phyloP scores from a whole-genome alignment of 2,113 vertebrate genomes.

The Machaerirhynchus nigripectus region DNA sequence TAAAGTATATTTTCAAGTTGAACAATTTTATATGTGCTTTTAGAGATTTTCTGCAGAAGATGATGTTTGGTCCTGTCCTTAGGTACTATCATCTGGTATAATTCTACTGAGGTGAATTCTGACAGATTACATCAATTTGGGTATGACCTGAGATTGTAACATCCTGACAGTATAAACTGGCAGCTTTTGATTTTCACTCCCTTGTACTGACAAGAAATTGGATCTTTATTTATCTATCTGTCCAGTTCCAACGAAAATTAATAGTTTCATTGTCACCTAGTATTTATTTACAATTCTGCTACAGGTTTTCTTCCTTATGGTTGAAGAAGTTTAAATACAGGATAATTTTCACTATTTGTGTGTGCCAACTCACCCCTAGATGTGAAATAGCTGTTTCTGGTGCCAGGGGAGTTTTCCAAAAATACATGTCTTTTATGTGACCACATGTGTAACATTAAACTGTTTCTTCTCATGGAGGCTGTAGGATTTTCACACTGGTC shows the following conservation, averaged over 20 bases:
- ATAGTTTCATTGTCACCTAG: neutral
- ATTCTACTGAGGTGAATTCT: neutral
- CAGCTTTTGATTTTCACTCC: neutral
- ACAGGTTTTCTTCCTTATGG: neutral
- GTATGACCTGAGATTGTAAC: neutral
- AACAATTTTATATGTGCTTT: neutral
- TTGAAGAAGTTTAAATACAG: neutral
- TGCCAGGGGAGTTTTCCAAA: neutral
- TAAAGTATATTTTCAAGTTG: neutral
- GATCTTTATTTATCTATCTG: neutral
- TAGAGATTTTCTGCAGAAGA: neutral
- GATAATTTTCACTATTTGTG: rapidly evolving
- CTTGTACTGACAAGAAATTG: neutral
- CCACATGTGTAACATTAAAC: neutral
- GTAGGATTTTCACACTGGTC: neutral
- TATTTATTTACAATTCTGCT: neutral
- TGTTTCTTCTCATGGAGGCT: neutral
- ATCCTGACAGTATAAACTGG: neutral
- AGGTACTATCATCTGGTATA: neutral
- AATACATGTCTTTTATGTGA: neutral
- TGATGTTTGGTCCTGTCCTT: neutral
- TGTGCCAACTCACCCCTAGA: neutral
- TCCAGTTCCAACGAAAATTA: neutral
- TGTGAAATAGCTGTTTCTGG: neutral
- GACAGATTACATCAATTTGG: neutral